Percentiles rank a stretch among this genome's conserved stretches.
Evolutionary conservation across 2,797 vertebrate species (phyloP).

Genomic region (Tadarida brasiliensis): DNA sequence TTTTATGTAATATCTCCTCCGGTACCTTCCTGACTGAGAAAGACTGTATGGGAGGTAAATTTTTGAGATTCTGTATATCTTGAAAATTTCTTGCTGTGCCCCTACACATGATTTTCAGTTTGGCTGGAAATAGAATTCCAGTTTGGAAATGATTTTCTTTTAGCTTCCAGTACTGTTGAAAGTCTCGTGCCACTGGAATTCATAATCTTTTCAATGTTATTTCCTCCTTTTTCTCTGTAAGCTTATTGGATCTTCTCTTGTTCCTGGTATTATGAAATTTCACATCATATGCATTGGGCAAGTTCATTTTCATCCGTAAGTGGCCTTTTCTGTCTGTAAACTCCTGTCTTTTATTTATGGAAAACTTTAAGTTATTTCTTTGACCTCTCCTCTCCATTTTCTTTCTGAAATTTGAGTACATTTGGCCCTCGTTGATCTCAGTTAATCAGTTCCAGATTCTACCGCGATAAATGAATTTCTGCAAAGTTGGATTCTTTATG

Average conservation of each 20-base stretch:
- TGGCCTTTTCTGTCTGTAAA: neutral
- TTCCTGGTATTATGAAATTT: neutral
- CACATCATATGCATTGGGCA: neutral
- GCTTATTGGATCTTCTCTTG: neutral
- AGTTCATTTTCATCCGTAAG: neutral
- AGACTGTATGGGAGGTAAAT: neutral
- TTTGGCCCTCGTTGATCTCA: too few species aligned
- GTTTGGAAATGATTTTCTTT: neutral
- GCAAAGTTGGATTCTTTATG: too few species aligned
- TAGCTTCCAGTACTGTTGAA: neutral
- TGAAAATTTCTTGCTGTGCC: neutral
- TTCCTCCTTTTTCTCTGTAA: neutral
- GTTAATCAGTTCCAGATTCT: too few species aligned
- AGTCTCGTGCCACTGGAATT: neutral
- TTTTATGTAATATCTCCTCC: neutral
- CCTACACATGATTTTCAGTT: neutral
- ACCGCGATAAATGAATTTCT: too few species aligned
- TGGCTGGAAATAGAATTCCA: neutral
- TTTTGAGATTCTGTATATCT: slow-evolving; percentile 5
- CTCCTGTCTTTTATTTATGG: neutral
- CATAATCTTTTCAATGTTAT: neutral
- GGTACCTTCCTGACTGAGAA: neutral
- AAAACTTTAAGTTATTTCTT: neutral
- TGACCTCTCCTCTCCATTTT: neutral
- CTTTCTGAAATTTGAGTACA: neutral